These are phyloP conservation scores for Drosophila repletoides DNA, from an alignment of 1,140 invertebrate species.

Conservation along the genomic window DNA sequence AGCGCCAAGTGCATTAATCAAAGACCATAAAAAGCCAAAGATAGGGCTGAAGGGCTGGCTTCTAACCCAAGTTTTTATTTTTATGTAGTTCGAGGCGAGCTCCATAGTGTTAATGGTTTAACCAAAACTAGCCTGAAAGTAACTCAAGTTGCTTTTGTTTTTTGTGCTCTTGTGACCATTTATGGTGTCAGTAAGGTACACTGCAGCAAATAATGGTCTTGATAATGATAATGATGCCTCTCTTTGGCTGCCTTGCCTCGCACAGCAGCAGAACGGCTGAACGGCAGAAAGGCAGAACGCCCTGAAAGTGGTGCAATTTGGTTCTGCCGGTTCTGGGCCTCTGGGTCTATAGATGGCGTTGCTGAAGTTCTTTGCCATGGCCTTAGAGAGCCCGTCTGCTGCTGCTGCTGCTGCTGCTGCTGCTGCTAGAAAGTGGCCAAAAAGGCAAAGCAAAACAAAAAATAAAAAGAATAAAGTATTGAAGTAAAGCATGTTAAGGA, in stretches of 20 bases:
- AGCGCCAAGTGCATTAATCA: constrained; percentile 39
- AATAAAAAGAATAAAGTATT: constrained; percentile 9
- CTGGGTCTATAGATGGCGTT: constrained; percentile 7
- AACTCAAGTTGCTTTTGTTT: constrained; percentile 26
- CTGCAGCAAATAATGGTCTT: constrained; percentile 72
- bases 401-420: too few species aligned
- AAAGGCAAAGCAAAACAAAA: constrained; percentile 45
- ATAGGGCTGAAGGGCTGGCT: constrained; percentile 18
- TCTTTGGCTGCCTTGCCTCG: constrained; percentile 36
- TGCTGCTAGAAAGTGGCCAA: constrained; percentile 71
- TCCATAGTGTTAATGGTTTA: constrained; percentile 18
- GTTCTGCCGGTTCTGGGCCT: constrained; percentile 42
- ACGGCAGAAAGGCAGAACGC: constrained; percentile 42
- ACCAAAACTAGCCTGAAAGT: constrained; percentile 34
- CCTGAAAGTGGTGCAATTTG: constrained; percentile 74
- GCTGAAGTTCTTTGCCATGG: constrained; percentile 45
- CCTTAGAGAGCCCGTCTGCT: constrained; percentile 23
- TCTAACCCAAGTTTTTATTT: not conserved
- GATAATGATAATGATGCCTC: constrained; percentile 64
- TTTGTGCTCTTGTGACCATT: constrained; percentile 38
- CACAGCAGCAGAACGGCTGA: constrained; percentile 7
- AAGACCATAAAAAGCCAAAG: constrained; percentile 23
- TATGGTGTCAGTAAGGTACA: constrained; percentile 78
- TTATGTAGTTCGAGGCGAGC: constrained; percentile 5
- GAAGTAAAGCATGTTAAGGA: constrained; percentile 67